Base-by-base conservation (phyloP, 2,113 vertebrate species). In the Prochilodus magdalenae region DNA sequence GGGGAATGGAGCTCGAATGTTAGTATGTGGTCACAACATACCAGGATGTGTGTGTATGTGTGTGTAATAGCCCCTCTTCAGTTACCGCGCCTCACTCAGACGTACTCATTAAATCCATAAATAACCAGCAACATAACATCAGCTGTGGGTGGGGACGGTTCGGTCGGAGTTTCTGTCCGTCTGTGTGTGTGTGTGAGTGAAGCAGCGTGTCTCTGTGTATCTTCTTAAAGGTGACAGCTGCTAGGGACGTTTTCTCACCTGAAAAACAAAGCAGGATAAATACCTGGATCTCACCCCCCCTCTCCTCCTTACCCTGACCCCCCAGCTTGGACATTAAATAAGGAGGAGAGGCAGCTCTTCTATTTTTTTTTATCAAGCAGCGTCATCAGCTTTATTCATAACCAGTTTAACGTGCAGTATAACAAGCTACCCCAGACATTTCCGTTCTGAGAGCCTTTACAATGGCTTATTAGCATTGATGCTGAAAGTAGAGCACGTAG, bases 121-220 rank as follows among this genome's bases (percentile, higher is more conserved):
- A 92, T 93, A 88, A 88, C 74, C 57, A 22, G 86, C 83, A 86
- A 90, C 82, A 33, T 29, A 20, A 73, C 36, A 26, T 75, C n/a
- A 26, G 30, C n/a, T 27, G 71, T 47, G 36, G 27, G 47, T 51
- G 75, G 22, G 22, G 18, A 12, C 14, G 5, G 24, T 49, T 11
- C n/a, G 12, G 55, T n/a, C 33, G 30, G 30, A 57, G 55, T 57
- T 13, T 60, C 20, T 60, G 57, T 60, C n/a, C 26, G 49, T 16
- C 5, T 44, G 40, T 44, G 40, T 44, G 40, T 44, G 40, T 44
- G 40, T 44, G 40, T 44, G 40, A 5, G 53, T n/a, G 18, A 8
- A n/a, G 53, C 14, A 13, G n/a, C n/a, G 53, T 22, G 57, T 1
- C 26, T 1, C n/a, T 60, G 57, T 57, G 20, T 57, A 3, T 22